Evolutionary conservation across 1,140 invertebrate species (phyloP), one percentile per base, ranked within the genome.

Genomic region (Drosophila navojoa): DNA sequence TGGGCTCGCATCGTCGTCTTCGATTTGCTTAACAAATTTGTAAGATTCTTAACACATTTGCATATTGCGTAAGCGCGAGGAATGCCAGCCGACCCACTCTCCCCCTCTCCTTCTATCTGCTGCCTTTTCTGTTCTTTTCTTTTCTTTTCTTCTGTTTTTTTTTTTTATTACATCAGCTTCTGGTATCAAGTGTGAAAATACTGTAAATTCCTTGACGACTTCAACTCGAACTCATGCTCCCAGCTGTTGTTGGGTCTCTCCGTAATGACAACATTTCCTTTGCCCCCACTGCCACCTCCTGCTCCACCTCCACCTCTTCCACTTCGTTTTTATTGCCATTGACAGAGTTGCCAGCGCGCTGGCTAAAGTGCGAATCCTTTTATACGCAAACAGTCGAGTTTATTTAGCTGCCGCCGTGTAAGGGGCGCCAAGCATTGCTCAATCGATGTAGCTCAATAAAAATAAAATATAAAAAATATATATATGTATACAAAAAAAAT

Each of bases 11-110:
- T 71, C 35, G 71, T 71, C 76, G 72, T 68, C 79, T 87, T 87
- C 82, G 82, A 87, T 87, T 87, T 87, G 82, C 82, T 87, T 87
- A 87, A 87, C 82, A 87, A 87, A 87, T 87, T 87, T 87, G 79
- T 72, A 76, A 87, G 82, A 87, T 87, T 87, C 82, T 87, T 82
- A 81, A 63, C 82, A 87, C 82, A 87, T 87, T 87, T 87, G 82
- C 82, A 87, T 87, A 87, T 87, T 82, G 71, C 82, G 81, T 80
- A 73, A 77, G 74, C 60, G 76, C 53, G 64, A 50, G 25, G 38
- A 38, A 57, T 55, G 42, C 42, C 55, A 68, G 10, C 42, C 5
- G 4, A 5, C 49, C n/a, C 27, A 1, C 1, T 22, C 19, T 15
- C 27, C 29, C 27, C 11, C 49, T 13, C 49, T 5, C 22, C 0